phyloP scores from a whole-genome alignment of 2,113 vertebrate species.

The Pomatostomus ruficeps region DNA sequence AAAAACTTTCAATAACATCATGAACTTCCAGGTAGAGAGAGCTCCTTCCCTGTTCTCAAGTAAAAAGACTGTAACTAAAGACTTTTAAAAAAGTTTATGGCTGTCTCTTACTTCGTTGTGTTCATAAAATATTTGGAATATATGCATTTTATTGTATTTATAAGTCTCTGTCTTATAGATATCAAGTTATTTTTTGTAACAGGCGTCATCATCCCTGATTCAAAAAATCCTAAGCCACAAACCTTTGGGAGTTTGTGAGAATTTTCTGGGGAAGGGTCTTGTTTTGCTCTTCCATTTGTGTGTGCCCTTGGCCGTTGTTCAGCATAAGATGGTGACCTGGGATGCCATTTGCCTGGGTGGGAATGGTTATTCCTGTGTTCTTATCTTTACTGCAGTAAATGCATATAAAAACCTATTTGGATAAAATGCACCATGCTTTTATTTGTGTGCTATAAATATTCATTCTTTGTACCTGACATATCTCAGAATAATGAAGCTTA shows the following conservation, averaged over 20 bases:
- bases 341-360: neutral
- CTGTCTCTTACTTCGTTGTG: neutral
- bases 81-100: neutral
- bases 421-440: neutral
- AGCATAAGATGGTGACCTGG: neutral
- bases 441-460: constrained; percentile 8
- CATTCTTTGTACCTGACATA: neutral
- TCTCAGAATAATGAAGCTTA: neutral
- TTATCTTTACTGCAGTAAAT: neutral
- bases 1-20: constrained; percentile 91
- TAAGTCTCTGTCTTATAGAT: neutral
- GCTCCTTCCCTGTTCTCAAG: neutral
- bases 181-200: neutral
- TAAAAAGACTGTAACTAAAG: neutral
- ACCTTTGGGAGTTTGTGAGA: neutral
- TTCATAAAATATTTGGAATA: neutral
- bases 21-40: constrained; percentile 87
- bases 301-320: neutral
- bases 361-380: neutral
- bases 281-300: neutral
- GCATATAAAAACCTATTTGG: neutral
- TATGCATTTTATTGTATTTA: neutral
- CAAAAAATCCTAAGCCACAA: neutral
- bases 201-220: neutral
- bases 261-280: neutral